phyloP scores from a whole-genome alignment of 2,113 vertebrate species.

The Telmatochromis sp. region DNA sequence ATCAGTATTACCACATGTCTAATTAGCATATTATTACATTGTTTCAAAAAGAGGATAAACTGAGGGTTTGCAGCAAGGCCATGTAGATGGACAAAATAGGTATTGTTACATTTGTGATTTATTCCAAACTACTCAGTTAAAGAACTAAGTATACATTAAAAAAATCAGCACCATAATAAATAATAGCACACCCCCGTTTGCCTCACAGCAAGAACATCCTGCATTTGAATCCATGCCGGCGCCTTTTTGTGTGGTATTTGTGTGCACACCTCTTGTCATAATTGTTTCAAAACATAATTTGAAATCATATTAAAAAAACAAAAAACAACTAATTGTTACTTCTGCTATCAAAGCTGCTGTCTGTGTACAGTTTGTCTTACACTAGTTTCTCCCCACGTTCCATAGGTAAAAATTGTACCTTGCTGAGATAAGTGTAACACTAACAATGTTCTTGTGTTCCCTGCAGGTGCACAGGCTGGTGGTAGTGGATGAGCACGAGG shows the following conservation, averaged over 20 bases:
- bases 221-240: background rate
- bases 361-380: background rate
- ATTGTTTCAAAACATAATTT: background rate
- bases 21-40: background rate
- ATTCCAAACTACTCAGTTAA: background rate
- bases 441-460: background rate
- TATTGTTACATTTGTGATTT: background rate
- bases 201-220: background rate
- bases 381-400: background rate
- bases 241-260: background rate
- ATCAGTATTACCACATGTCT: background rate
- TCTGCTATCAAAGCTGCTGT: background rate
- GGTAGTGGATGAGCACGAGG: conserved; percentile 88
- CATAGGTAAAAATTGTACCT: background rate
- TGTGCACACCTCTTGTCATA: background rate
- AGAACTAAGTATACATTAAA: background rate
- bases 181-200: background rate
- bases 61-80: background rate
- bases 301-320: background rate
- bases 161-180: background rate
- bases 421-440: background rate
- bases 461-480: conserved; percentile 91
- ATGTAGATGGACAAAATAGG: background rate
- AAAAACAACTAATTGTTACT: background rate
- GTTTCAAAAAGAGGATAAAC: background rate